A percentile compares a stretch with the other conserved stretches of the same genome.
Conservation (phyloP, 1,140 invertebrate species). For the Heterodera schachtii region DNA sequence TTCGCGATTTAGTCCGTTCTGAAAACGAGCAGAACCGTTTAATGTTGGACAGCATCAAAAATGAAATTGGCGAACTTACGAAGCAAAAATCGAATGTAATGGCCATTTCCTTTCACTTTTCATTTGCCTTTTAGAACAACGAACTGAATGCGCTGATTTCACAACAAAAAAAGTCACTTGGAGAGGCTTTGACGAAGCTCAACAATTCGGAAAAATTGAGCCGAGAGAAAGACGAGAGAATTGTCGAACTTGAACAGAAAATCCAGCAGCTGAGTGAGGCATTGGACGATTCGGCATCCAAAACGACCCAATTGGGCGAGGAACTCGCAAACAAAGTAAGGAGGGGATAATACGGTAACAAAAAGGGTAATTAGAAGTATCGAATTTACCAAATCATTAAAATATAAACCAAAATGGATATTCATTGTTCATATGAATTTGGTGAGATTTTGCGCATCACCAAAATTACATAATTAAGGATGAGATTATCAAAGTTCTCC, state of each 20-base stretch:
- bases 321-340: neutral
- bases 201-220: neutral
- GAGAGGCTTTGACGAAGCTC: neutral
- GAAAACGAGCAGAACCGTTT: slow-evolving; percentile 4
- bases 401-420: too few relatives aligned
- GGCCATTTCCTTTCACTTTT: neutral
- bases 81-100: neutral
- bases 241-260: neutral
- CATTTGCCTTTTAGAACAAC: neutral
- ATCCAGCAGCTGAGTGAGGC: neutral
- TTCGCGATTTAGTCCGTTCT: neutral
- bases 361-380: too few relatives aligned
- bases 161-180: neutral
- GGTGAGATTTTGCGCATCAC: too few relatives aligned
- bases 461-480: neutral
- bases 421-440: too few relatives aligned
- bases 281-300: too few relatives aligned
- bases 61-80: neutral
- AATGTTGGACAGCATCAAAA: neutral
- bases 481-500: slow-evolving; percentile 28
- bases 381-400: too few relatives aligned
- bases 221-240: neutral
- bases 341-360: neutral
- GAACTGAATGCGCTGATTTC: neutral
- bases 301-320: neutral